Conservation (phyloP, 2,888 invertebrate genomes). For the Aporophyla nigra region DNA sequence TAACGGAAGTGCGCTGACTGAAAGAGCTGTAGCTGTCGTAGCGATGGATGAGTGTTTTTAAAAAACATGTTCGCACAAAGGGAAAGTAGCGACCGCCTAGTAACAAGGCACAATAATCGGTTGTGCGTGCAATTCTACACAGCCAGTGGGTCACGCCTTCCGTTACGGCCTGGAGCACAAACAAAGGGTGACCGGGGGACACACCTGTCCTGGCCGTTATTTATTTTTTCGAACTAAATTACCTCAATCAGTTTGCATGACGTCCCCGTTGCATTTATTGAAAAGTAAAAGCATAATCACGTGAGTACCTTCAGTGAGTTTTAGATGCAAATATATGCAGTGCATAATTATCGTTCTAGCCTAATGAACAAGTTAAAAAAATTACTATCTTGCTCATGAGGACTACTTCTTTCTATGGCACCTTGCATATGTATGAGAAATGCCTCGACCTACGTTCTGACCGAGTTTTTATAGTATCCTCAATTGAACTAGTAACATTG, state of each 20-base stretch:
- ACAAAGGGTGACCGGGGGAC: constrained; percentile 69
- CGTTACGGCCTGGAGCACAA: constrained; percentile 68
- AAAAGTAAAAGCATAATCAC: constrained; percentile 71
- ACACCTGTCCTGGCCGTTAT: constrained; percentile 73
- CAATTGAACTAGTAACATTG: constrained; percentile 45
- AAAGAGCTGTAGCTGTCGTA: constrained; percentile 57
- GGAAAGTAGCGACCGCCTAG: constrained; percentile 65
- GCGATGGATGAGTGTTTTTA: constrained; percentile 62
- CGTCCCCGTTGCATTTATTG: constrained; percentile 43
- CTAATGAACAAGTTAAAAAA: constrained; percentile 68
- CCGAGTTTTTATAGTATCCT: constrained; percentile 61
- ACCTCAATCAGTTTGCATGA: constrained; percentile 38
- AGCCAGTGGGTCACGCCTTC: constrained; percentile 70
- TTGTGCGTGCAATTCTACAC: constrained; percentile 69
- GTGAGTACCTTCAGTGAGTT: constrained; percentile 38
- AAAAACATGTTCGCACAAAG: constrained; percentile 66
- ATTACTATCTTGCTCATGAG: constrained; percentile 57
- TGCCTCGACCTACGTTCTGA: constrained; percentile 56
- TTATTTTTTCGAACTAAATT: constrained; percentile 52
- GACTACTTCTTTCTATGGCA: constrained; percentile 62
- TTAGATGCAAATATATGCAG: constrained; percentile 55
- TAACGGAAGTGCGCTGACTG: constrained; percentile 62
- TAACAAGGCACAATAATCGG: constrained; percentile 65
- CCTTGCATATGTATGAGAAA: constrained; percentile 68
- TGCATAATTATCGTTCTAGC: constrained; percentile 66